Evolutionary conservation across 2,113 vertebrate genomes (phyloP).

Genomic region (Dicrurus megarhynchus): DNA sequence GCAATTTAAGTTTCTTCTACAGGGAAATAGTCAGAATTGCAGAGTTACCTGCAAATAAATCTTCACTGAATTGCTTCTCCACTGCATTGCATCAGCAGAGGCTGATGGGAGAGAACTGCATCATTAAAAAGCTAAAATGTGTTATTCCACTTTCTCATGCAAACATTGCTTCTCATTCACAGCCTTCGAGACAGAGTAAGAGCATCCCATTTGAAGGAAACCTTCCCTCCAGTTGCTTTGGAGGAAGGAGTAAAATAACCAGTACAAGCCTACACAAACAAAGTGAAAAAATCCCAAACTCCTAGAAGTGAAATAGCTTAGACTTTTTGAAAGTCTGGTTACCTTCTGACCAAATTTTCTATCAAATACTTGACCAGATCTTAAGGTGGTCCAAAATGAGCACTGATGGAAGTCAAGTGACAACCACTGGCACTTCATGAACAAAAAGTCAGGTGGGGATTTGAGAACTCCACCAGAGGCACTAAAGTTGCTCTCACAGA

Average conservation of each 20-base stretch:
- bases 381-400: neutral
- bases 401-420: rapidly evolving
- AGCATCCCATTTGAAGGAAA: neutral
- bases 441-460: neutral
- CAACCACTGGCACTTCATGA: neutral
- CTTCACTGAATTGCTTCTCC: neutral
- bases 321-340: neutral
- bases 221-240: neutral
- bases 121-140: neutral
- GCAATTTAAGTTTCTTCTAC: neutral
- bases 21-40: neutral
- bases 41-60: neutral
- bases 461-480: neutral
- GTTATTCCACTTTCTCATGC: neutral
- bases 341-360: neutral
- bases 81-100: neutral
- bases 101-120: neutral
- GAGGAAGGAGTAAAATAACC: neutral
- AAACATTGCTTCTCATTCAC: neutral
- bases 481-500: neutral
- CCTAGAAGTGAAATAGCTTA: neutral
- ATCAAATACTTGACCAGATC: neutral
- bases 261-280: neutral
- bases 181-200: neutral
- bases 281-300: neutral